A percentile compares a stretch with the other conserved stretches of the same genome.
Evolutionary conservation across 1,140 invertebrate genomes (phyloP).

Genomic region (Venturia canescens): DNA sequence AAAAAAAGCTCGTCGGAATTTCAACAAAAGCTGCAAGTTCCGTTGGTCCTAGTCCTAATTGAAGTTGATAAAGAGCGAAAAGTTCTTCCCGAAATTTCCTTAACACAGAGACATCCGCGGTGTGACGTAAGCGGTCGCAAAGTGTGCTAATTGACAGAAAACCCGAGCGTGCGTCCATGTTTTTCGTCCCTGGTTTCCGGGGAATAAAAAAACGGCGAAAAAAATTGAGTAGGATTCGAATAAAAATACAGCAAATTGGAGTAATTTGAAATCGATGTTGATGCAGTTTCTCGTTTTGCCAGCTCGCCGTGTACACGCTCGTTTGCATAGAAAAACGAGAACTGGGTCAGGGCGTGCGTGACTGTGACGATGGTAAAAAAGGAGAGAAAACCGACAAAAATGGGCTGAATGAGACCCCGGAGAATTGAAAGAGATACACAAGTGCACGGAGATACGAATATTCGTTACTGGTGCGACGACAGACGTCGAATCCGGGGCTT

Average conservation of each 20-base stretch:
- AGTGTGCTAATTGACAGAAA: too few relatives aligned
- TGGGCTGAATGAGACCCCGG: slow-evolving; percentile 10
- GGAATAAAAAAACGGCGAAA: too few relatives aligned
- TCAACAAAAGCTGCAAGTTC: background rate
- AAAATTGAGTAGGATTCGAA: too few relatives aligned
- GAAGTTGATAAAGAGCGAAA: too few relatives aligned
- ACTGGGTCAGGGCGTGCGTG: background rate
- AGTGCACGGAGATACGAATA: background rate
- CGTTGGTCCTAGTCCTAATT: too few relatives aligned
- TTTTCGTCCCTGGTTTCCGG: too few relatives aligned
- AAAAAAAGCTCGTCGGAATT: background rate
- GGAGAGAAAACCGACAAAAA: slow-evolving; percentile 1
- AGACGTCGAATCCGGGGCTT: background rate
- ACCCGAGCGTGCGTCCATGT: too few relatives aligned
- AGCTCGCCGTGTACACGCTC: background rate
- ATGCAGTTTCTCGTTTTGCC: background rate
- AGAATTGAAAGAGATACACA: slow-evolving; percentile 6
- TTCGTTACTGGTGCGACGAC: background rate
- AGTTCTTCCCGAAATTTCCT: too few relatives aligned
- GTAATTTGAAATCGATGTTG: too few relatives aligned
- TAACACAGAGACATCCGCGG: too few relatives aligned
- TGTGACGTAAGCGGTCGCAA: too few relatives aligned
- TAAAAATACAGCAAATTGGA: too few relatives aligned
- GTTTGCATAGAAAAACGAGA: background rate
- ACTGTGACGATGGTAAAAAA: background rate